Evolutionary conservation across 1,140 invertebrate species (phyloP).

Genomic region (Zelostemma sp.): DNA sequence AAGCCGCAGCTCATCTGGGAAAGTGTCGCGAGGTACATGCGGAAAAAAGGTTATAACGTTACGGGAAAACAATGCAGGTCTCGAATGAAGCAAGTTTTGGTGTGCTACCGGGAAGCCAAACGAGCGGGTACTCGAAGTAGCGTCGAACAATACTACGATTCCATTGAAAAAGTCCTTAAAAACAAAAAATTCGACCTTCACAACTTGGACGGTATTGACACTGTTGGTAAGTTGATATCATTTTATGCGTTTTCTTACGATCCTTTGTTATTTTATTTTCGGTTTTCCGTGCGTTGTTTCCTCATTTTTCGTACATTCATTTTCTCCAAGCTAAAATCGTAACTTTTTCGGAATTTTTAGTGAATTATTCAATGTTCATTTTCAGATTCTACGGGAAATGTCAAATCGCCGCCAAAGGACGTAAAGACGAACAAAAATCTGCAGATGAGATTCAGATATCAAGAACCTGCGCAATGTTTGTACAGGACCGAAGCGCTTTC

Average conservation of each 20-base stretch:
- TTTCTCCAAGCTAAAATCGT: no score
- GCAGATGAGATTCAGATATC: conserved; percentile 60
- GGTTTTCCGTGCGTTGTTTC: no score
- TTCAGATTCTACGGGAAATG: conserved; percentile 53
- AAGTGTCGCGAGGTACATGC: conserved; percentile 65
- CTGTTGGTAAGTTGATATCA: conserved; percentile 57
- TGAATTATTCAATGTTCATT: neutral
- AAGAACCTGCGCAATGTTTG: conserved; percentile 58
- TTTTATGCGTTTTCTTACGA: neutral
- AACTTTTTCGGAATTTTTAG: no score
- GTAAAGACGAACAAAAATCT: conserved; percentile 67
- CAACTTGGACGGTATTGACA: conserved; percentile 57
- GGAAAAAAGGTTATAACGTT: conserved; percentile 66
- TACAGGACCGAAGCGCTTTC: conserved; percentile 61
- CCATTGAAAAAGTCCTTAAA: conserved; percentile 62
- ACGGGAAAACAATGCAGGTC: conserved; percentile 65
- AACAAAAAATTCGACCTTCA: conserved; percentile 47
- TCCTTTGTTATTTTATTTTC: conserved; percentile 2
- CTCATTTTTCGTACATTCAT: no score
- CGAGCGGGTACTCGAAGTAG: conserved; percentile 57
- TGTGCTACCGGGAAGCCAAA: conserved; percentile 67
- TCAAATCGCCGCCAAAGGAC: conserved; percentile 65
- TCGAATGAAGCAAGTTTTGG: conserved; percentile 66
- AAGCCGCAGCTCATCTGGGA: conserved; percentile 67
- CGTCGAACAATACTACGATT: conserved; percentile 67